phyloP scores from a whole-genome alignment of 2,797 vertebrate species.

The Sebastes aleutianus region DNA sequence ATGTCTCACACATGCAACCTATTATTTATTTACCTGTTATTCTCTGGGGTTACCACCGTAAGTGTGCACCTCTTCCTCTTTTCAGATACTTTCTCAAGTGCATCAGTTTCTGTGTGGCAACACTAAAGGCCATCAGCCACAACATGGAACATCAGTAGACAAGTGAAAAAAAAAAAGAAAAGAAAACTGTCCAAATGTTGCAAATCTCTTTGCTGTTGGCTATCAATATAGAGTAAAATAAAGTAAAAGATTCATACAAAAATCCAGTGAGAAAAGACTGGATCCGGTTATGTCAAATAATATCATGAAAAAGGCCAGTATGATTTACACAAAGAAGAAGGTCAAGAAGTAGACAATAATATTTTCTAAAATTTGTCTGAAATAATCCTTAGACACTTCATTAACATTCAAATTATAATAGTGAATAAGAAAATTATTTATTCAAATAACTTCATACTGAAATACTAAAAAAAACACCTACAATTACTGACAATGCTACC shows the following conservation, averaged over 20 bases:
- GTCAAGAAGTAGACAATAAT: background rate
- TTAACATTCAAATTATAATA: background rate
- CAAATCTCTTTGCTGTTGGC: background rate
- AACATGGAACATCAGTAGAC: constrained; percentile 14
- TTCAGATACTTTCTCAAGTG: constrained; percentile 14
- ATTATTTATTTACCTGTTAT: constrained; percentile 1
- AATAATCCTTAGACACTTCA: background rate
- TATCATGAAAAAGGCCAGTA: background rate
- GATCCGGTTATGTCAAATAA: background rate
- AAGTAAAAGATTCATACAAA: background rate
- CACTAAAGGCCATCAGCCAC: background rate
- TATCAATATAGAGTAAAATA: background rate
- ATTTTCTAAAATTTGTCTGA: background rate
- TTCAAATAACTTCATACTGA: background rate
- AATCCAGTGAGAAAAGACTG: background rate
- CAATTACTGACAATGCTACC: background rate
- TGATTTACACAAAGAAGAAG: background rate
- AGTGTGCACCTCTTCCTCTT: background rate
- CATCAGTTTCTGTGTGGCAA: constrained; percentile 24
- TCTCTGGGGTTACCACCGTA: background rate
- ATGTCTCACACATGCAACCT: background rate
- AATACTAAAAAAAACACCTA: background rate
- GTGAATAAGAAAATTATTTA: background rate
- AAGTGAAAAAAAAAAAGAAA: background rate
- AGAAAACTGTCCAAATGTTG: background rate